Percentiles rank a stretch among this genome's conserved stretches.
These are phyloP conservation scores for Anthoscopus minutus DNA, from an alignment of 2,113 vertebrate species.

Conservation along the genomic window DNA sequence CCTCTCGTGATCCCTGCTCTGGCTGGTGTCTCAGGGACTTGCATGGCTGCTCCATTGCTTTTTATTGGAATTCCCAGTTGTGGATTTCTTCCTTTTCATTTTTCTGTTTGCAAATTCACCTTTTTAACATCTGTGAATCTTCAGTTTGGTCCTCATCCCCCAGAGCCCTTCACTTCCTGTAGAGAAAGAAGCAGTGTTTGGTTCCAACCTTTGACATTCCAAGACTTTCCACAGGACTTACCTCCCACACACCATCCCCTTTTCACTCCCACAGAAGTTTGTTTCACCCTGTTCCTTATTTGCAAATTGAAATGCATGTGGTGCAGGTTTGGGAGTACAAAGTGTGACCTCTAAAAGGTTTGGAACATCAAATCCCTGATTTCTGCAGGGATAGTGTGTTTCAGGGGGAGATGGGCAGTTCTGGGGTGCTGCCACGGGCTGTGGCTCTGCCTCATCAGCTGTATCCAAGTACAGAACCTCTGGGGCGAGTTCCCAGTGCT, in stretches of 20 bases:
- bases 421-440: neutral
- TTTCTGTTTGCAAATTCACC: neutral
- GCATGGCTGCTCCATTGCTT: fast-evolving
- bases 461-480: neutral
- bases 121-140: neutral
- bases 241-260: neutral
- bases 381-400: neutral
- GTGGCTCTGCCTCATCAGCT: neutral
- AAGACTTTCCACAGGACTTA: no score
- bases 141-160: neutral
- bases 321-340: neutral
- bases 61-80: neutral
- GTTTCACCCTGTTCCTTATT: neutral
- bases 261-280: neutral
- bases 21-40: fast-evolving
- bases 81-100: neutral
- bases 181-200: neutral
- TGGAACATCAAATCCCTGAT: neutral
- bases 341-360: neutral
- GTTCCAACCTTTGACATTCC: neutral
- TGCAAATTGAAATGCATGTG: fast-evolving
- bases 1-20: neutral
- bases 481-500: neutral
- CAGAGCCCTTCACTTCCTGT: neutral
- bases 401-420: neutral